phyloP scores from a whole-genome alignment of 2,888 invertebrate species.

The Shargacucullia verbasci region DNA sequence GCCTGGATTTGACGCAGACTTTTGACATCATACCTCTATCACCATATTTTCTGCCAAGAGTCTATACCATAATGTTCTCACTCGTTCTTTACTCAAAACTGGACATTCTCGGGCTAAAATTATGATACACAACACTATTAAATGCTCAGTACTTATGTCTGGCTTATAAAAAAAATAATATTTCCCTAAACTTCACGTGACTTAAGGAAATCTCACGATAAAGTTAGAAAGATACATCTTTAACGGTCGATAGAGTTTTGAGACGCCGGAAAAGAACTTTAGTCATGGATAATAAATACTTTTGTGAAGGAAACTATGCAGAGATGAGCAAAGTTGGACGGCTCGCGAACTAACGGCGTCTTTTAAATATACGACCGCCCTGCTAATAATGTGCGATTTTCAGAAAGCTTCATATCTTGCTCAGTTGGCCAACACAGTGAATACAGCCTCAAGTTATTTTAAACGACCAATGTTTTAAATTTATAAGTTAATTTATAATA shows the following conservation, averaged over 20 bases:
- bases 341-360: slow-evolving; percentile 33
- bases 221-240: slow-evolving; percentile 75
- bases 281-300: slow-evolving; percentile 68
- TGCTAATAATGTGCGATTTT: slow-evolving; percentile 24
- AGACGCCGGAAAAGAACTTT: slow-evolving; percentile 68
- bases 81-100: too few species aligned
- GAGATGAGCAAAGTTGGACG: slow-evolving; percentile 62
- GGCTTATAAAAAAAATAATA: slow-evolving; percentile 10
- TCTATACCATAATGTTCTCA: too few species aligned
- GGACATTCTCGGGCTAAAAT: too few species aligned
- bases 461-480: too few species aligned
- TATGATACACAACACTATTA: not conserved
- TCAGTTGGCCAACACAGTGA: too few species aligned
- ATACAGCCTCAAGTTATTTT: too few species aligned
- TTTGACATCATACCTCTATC: too few species aligned
- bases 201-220: slow-evolving; percentile 42
- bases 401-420: not conserved
- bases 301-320: slow-evolving; percentile 63
- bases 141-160: not conserved
- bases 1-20: too few species aligned
- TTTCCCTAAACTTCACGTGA: slow-evolving; percentile 1
- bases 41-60: too few species aligned
- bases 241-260: slow-evolving; percentile 79
- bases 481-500: too few species aligned
- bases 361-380: slow-evolving; percentile 30